Percentiles rank a stretch among this genome's conserved stretches.
Evolutionary conservation across 2,888 invertebrate species (phyloP).

Genomic region (Ischnura elegans): DNA sequence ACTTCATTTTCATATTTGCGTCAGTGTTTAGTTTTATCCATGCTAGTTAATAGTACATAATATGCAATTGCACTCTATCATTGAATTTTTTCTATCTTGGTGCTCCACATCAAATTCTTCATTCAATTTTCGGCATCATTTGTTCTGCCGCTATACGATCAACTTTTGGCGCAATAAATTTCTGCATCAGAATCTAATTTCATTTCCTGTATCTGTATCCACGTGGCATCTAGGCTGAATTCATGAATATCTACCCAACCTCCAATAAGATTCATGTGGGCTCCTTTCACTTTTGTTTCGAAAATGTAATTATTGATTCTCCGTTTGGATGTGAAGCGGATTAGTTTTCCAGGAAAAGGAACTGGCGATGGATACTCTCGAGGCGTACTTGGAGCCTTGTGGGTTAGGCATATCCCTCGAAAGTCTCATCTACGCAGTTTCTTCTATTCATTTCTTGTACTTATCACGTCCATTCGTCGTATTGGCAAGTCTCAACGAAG

Average conservation of each 20-base stretch:
- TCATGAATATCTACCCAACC: neutral
- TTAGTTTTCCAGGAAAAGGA: neutral
- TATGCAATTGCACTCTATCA: too few relatives aligned
- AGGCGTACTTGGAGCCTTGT: too few relatives aligned
- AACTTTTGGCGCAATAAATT: neutral
- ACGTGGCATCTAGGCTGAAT: neutral
- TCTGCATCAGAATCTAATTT: neutral
- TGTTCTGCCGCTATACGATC: too few relatives aligned
- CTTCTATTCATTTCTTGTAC: neutral
- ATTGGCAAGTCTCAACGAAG: neutral
- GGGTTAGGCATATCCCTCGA: too few relatives aligned
- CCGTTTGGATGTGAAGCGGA: neutral
- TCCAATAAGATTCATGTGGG: neutral
- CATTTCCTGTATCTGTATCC: neutral
- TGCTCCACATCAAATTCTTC: too few relatives aligned
- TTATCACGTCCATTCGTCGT: neutral
- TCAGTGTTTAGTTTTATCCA: too few relatives aligned
- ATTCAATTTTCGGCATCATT: too few relatives aligned
- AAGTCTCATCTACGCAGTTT: neutral
- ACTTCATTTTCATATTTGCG: too few relatives aligned
- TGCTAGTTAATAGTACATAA: too few relatives aligned
- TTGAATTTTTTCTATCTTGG: too few relatives aligned
- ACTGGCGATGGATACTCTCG: neutral
- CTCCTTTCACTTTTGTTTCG: constrained; percentile 25
- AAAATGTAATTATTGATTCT: constrained; percentile 23